Evolutionary conservation across 1,140 invertebrate genomes (phyloP).

Genomic region (Phymastichus coffea): DNA sequence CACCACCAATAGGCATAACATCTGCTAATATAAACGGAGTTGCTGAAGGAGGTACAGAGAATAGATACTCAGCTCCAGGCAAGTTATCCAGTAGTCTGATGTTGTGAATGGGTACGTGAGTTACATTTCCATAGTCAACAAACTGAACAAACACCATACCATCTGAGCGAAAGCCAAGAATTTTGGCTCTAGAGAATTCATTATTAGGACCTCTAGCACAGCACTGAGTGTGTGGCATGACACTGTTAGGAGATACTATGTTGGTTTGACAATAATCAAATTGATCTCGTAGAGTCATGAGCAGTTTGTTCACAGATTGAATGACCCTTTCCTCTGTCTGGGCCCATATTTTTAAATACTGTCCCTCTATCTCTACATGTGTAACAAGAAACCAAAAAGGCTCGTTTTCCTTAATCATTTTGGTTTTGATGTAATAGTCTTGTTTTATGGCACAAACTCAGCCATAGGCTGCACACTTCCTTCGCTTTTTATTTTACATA

Average conservation of each 20-base stretch:
- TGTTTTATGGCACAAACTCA: neutral
- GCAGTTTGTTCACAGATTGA: conserved; percentile 59
- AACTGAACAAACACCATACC: conserved; percentile 63
- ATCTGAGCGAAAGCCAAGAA: conserved; percentile 52
- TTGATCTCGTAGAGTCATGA: conserved; percentile 53
- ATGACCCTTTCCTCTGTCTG: conserved; percentile 61
- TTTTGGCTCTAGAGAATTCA: conserved; percentile 63
- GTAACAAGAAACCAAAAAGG: conserved; percentile 59
- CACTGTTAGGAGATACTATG: conserved; percentile 35
- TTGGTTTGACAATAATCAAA: conserved; percentile 48
- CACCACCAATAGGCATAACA: conserved; percentile 50
- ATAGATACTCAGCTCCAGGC: conserved; percentile 51
- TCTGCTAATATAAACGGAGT: conserved; percentile 61
- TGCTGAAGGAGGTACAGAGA: conserved; percentile 58
- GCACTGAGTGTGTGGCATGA: conserved; percentile 56
- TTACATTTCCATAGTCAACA: conserved; percentile 71
- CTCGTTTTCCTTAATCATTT: conserved; percentile 27
- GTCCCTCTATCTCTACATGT: conserved; percentile 64
- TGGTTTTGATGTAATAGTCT: neutral
- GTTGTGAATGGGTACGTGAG: conserved; percentile 57
- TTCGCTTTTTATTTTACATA: neutral
- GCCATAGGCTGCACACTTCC: neutral
- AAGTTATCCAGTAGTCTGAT: conserved; percentile 60
- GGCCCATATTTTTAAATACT: conserved; percentile 68
- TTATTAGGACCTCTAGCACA: conserved; percentile 67